Percentiles rank a stretch among this genome's conserved stretches.
These are phyloP conservation scores for Enteromius afrohamiltoni DNA, from an alignment of 2,797 vertebrate genomes.

Conservation along the genomic window DNA sequence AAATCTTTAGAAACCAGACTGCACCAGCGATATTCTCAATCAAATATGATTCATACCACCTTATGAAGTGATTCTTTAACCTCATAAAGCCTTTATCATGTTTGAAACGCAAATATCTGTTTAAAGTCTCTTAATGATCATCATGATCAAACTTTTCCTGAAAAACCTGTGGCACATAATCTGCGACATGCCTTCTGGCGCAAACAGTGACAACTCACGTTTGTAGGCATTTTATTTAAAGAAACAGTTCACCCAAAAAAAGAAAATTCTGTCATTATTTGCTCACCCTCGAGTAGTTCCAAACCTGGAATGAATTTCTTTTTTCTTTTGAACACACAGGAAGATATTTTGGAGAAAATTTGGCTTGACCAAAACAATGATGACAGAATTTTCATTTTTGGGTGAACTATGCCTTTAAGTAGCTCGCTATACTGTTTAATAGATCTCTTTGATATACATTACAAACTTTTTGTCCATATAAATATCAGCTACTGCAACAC, in stretches of 20 bases:
- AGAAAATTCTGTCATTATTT: too few species aligned
- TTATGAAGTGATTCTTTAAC: background rate
- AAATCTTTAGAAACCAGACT: background rate
- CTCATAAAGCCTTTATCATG: background rate
- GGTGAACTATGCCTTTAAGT: background rate
- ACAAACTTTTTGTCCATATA: background rate
- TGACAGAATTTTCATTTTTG: too few species aligned
- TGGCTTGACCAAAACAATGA: too few species aligned
- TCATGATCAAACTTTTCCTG: background rate
- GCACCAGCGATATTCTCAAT: background rate
- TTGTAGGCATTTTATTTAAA: background rate
- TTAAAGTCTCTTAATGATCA: background rate
- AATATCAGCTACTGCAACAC: background rate
- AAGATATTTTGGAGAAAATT: too few species aligned
- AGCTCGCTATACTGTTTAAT: background rate
- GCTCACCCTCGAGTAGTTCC: too few species aligned
- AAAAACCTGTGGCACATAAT: background rate
- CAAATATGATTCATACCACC: background rate
- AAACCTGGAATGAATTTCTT: too few species aligned
- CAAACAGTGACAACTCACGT: background rate
- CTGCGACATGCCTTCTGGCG: background rate
- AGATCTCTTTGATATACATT: background rate
- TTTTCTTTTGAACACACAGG: too few species aligned
- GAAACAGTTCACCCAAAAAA: too few species aligned
- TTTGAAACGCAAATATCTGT: background rate